Percentiles rank a stretch among this genome's conserved stretches.
phyloP scores from a whole-genome alignment of 2,113 vertebrate species.

The Hemichromis elongatus region DNA sequence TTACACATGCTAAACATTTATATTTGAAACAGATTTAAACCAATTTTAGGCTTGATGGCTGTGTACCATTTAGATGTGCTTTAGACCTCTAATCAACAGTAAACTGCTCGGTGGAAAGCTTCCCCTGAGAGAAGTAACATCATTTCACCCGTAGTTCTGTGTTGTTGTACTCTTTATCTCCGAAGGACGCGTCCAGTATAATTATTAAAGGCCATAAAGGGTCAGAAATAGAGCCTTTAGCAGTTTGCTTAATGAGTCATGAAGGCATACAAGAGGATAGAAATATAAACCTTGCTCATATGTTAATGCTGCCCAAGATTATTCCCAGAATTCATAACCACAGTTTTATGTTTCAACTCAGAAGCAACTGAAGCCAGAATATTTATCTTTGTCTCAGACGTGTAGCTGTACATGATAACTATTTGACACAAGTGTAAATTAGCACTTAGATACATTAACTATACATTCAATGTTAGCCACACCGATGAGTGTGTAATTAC shows the following conservation, averaged over 20 bases:
- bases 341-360: background rate
- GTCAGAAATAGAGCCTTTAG: background rate
- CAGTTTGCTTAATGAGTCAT: background rate
- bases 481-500: background rate
- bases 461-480: background rate
- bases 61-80: background rate
- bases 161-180: background rate
- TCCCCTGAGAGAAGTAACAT: background rate
- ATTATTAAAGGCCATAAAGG: background rate
- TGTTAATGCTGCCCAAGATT: background rate
- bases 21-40: background rate
- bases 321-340: background rate
- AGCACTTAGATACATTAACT: background rate
- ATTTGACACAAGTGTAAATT: background rate
- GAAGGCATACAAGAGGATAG: background rate
- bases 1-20: background rate
- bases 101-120: background rate
- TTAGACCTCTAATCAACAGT: background rate
- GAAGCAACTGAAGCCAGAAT: background rate
- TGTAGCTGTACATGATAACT: background rate
- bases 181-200: background rate
- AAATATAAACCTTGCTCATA: background rate
- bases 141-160: background rate
- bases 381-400: background rate
- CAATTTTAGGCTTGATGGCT: background rate